Evolutionary conservation across 2,113 vertebrate species (phyloP), one percentile per base, ranked within the genome.

Genomic region (Petromus typicus): DNA sequence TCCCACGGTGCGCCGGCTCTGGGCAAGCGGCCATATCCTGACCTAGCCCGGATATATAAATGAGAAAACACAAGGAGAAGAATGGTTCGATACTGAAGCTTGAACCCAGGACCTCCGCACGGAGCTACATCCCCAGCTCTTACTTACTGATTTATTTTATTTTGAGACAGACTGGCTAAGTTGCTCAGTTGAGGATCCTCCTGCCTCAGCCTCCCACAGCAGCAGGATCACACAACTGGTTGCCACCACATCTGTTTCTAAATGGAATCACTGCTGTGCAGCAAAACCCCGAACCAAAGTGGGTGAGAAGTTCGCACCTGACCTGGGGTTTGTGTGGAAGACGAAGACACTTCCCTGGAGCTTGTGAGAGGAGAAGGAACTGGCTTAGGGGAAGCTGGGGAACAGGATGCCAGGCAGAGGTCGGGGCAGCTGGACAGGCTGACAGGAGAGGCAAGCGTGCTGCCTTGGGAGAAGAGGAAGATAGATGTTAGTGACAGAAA

Each of bases 401-500:
- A 51, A 57, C 12, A 54, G 80, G 30, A 83, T 0, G 16, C 48
- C 79, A 27, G 6, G 2, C 1, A 0, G 22, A 56, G n/a, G 6
- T 27, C 34, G 30, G 25, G 79, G 69, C 37, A 43, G 18, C 3
- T 18, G 64, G 5, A 12, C 22, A 90, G 66, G 13, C 11, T 66
- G 2, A 76, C 16, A 34, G 2, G 7, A 18, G 76, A 37, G 22
- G 3, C 4, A 11, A 34, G 34, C 23, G 67, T 32, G n/a, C 51
- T 11, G 17, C 5, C 9, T 48, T 3, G 37, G 69, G 23, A 30
- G 51, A 43, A 51, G 43, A 16, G 25, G 57, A 43, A 27, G 54
- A 5, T 0, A 1, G 16, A 34, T 3, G 2, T 10, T n/a, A 0
- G 0, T 0, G 16, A 56, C 5, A 3, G 64, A 5, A 37, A 22